These are phyloP conservation scores for Oceanites oceanicus DNA, from an alignment of 2,113 vertebrate genomes.

Conservation along the genomic window DNA sequence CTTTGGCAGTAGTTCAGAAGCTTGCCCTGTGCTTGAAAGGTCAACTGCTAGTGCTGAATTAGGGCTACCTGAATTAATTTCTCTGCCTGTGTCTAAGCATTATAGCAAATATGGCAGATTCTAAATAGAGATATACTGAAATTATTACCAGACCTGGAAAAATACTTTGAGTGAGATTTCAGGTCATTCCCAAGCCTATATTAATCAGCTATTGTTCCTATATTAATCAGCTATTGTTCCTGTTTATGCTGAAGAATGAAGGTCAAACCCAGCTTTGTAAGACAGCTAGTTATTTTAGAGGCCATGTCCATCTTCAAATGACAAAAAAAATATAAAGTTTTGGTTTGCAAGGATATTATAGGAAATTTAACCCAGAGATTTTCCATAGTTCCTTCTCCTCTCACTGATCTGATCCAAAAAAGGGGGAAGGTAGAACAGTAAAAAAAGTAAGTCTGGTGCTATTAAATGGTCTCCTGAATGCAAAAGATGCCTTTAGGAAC, in stretches of 20 bases:
- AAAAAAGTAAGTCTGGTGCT: neutral
- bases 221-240: neutral
- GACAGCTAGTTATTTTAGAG: neutral
- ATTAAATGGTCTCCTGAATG: conserved; percentile 36
- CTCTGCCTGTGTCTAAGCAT: neutral
- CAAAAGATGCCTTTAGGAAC: conserved; percentile 14
- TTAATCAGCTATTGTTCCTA: neutral
- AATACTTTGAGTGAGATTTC: neutral
- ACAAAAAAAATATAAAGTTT: neutral
- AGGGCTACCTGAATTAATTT: neutral
- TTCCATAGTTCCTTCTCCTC: neutral
- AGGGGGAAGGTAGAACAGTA: neutral
- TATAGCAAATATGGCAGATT: neutral
- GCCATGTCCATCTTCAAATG: neutral
- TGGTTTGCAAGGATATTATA: neutral
- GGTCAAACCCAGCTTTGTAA: neutral
- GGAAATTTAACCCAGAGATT: neutral
- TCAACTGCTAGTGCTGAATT: neutral
- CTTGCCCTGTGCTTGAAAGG: neutral
- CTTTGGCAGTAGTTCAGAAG: neutral
- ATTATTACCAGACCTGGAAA: neutral
- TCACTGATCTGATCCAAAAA: neutral
- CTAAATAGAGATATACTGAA: rapidly evolving
- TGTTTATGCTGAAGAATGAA: neutral
- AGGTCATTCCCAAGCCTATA: neutral